Evolutionary conservation across 2,113 vertebrate genomes (phyloP), one percentile per base, ranked within the genome.

Genomic region (Ammodytes dubius): DNA sequence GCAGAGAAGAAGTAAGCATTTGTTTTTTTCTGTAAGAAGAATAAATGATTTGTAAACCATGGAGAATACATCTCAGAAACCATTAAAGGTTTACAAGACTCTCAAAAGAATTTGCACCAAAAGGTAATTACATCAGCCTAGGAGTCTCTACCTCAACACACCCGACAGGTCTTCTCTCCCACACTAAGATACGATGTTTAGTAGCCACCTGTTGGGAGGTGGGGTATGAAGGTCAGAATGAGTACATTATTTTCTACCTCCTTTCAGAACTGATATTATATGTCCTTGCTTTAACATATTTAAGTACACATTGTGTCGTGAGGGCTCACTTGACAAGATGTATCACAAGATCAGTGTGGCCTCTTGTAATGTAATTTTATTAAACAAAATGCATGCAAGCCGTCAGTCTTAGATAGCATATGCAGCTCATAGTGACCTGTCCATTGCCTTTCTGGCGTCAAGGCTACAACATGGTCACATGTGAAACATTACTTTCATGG

Each of bases 61-160:
- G 9, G 61, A 10, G 17, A 65, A 43, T 6, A 65, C 46, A 4
- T 53, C 1, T 5, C 15, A 9, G 53, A 46, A 10, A 54, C 14
- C 5, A 13, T 8, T 13, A 19, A 1, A 52, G 42, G 14, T 46
- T 60, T 49, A 39, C 73, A 72, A 53, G 43, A 69, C 59, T 59
- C 19, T 59, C n/a, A 52, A 63, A 82, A 27, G 27, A 10, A 0
- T 42, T 45, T 76, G 65, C 5, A 61, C 17, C 15, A 49, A 27
- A 46, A 12, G 69, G 69, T 76, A 71, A 87, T 91, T 81, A 60
- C 59, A 74, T 82, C 70, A 78, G 27, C n/a, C n/a, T n/a, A 13
- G 13, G 27, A 65, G 53, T 68, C 57, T 4, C 45, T 64, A 70
- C 80, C 73, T 79, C 39, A 79, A 52, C 70, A 69, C 77, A 82